These are phyloP conservation scores for Dendrophyllia cribrosa DNA, from an alignment of 64 coral and sea anemone species.

Conservation along the genomic window DNA sequence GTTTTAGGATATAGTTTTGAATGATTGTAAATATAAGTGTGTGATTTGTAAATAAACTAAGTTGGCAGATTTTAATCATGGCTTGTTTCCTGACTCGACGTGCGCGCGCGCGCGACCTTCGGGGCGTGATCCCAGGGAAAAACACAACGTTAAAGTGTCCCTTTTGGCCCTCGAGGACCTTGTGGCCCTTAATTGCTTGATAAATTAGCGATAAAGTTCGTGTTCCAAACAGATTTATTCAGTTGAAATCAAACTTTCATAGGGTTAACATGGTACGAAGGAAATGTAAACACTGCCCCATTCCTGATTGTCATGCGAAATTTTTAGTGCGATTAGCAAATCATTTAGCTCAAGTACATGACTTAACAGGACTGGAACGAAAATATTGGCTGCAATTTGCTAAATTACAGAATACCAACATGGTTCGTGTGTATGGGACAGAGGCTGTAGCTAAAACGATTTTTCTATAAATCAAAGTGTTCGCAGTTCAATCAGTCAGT, in stretches of 20 bases:
- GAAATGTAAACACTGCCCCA: not conserved
- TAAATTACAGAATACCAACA: slow-evolving; percentile 30
- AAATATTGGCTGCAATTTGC: slow-evolving; percentile 23
- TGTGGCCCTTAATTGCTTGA: too few species aligned
- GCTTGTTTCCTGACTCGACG: too few species aligned
- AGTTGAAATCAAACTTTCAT: not conserved
- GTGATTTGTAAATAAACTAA: too few species aligned
- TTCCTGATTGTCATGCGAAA: slow-evolving; percentile 4
- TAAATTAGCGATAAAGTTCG: too few species aligned
- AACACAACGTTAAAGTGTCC: not conserved
- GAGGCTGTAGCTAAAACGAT: slow-evolving; percentile 5
- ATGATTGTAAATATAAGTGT: too few species aligned
- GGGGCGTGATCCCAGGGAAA: not conserved
- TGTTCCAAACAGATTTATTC: not conserved
- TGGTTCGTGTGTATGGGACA: not conserved
- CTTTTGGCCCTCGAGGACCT: too few species aligned
- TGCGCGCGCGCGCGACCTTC: too few species aligned
- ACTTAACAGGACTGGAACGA: slow-evolving; percentile 18
- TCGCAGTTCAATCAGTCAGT: slow-evolving; percentile 29
- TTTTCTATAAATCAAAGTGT: not conserved
- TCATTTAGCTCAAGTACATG: slow-evolving; percentile 38
- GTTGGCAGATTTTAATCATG: too few species aligned
- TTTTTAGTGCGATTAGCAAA: slow-evolving; percentile 7
- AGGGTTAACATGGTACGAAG: not conserved
- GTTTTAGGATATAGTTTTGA: too few species aligned